These are phyloP conservation scores for Oasisia sp. DNA, from an alignment of 2,888 invertebrate species.

Conservation along the genomic window DNA sequence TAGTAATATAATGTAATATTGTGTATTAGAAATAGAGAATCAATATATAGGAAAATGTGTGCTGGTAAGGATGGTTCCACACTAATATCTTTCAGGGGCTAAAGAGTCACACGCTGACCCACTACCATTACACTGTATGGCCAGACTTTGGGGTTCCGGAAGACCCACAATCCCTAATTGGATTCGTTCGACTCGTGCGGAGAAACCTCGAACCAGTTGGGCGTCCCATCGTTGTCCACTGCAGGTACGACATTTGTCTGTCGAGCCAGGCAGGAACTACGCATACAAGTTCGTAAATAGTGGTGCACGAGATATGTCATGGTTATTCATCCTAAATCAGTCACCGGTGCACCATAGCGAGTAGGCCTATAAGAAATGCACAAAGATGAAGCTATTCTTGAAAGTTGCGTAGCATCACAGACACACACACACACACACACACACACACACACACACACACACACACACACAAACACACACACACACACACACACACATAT, in stretches of 20 bases:
- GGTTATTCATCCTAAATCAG: background rate
- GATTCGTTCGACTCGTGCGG: constrained; percentile 37
- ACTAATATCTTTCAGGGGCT: background rate
- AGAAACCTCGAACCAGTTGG: constrained; percentile 32
- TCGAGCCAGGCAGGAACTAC: background rate
- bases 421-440: too few species aligned
- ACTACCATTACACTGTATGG: constrained; percentile 95
- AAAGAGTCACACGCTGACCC: constrained; percentile 63
- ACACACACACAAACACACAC: too few species aligned
- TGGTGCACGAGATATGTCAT: background rate
- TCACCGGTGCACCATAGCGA: too few species aligned
- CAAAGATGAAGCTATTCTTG: too few species aligned
- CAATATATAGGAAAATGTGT: background rate
- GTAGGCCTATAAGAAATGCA: too few species aligned
- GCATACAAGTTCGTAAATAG: background rate
- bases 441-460: too few species aligned
- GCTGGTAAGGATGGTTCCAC: background rate
- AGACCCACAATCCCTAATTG: constrained; percentile 71
- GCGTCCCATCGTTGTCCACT: constrained; percentile 92
- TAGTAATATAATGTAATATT: too few species aligned
- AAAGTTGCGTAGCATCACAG: too few species aligned
- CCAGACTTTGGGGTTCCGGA: constrained; percentile 94
- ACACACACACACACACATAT: too few species aligned
- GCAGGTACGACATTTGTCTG: constrained; percentile 72
- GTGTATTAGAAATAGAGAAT: background rate